These are phyloP conservation scores for Leptinotarsa peninsularis DNA, from an alignment of 2,888 invertebrate genomes.

Conservation along the genomic window DNA sequence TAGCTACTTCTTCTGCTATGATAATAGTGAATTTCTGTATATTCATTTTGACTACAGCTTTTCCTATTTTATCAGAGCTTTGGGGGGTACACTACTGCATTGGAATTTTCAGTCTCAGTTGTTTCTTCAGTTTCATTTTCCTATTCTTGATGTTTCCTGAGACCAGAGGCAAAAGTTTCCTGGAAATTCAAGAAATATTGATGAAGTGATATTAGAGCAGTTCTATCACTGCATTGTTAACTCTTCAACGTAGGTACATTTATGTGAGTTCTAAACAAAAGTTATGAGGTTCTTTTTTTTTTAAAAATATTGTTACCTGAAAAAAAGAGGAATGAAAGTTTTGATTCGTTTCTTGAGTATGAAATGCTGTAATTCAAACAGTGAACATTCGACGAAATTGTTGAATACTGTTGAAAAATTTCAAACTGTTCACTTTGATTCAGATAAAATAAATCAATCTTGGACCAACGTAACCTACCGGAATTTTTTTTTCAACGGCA, in stretches of 20 bases:
- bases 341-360: too few species aligned
- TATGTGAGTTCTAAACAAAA: not conserved
- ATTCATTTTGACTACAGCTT: not conserved
- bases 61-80: not conserved
- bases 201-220: not conserved
- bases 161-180: constrained; percentile 7
- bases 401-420: too few species aligned
- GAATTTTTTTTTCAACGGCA: too few species aligned
- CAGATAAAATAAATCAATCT: too few species aligned
- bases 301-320: too few species aligned
- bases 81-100: constrained; percentile 4
- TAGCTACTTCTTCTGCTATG: not conserved
- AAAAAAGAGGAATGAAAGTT: too few species aligned
- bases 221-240: not conserved
- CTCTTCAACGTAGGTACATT: not conserved
- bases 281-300: too few species aligned
- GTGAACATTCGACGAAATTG: too few species aligned
- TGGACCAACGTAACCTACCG: too few species aligned
- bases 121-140: not conserved
- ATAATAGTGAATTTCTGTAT: not conserved
- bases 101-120: not conserved
- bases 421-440: too few species aligned
- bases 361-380: too few species aligned
- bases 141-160: constrained; percentile 23
- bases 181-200: constrained; percentile 4